phyloP scores from a whole-genome alignment of 2,113 vertebrate species.

The Australoheros scitulus region DNA sequence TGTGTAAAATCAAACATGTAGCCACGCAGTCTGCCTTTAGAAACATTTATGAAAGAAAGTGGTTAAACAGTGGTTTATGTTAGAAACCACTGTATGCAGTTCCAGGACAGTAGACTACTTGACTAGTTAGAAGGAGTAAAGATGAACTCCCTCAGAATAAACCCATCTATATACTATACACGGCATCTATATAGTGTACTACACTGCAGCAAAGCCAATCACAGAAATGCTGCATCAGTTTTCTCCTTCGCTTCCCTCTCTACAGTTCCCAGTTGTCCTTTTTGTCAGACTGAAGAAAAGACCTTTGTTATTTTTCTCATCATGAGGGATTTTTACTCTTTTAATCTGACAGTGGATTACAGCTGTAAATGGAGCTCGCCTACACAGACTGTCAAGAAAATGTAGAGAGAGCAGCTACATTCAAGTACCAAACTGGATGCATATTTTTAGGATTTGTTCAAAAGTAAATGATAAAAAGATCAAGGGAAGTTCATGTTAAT shows the following conservation, averaged over 20 bases:
- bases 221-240: neutral
- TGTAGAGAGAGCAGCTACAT: neutral
- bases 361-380: neutral
- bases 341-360: slow-evolving; percentile 19
- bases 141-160: neutral
- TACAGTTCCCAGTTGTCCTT: slow-evolving; percentile 3
- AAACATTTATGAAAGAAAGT: neutral
- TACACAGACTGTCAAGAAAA: neutral
- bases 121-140: neutral
- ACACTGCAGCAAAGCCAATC: neutral
- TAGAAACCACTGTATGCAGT: neutral
- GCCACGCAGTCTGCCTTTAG: neutral
- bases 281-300: slow-evolving; percentile 13
- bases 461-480: neutral
- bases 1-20: neutral
- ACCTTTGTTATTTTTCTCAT: slow-evolving; percentile 4
- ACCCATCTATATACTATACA: neutral
- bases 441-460: slow-evolving; percentile 9
- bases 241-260: neutral
- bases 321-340: slow-evolving; percentile 12
- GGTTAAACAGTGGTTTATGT: neutral
- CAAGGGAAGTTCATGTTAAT: neutral
- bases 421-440: neutral
- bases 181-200: neutral
- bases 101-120: neutral